A percentile compares a stretch with the other conserved stretches of the same genome.
Evolutionary conservation across 2,888 invertebrate genomes (phyloP).

Genomic region (Cyclophora punctaria): DNA sequence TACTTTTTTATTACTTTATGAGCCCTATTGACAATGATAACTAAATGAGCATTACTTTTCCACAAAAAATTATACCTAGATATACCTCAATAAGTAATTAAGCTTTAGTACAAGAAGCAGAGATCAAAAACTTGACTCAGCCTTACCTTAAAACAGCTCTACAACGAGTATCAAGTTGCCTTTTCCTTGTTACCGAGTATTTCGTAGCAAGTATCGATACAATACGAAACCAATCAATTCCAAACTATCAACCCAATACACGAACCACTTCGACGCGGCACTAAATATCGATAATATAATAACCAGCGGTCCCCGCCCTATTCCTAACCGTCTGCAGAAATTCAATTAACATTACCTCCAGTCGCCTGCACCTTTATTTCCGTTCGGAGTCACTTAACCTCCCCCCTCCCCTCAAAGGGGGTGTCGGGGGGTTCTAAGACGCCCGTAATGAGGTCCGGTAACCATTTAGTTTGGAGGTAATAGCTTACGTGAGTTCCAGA

Average conservation of each 20-base stretch:
- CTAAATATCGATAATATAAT: slow-evolving; percentile 16
- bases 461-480: slow-evolving; percentile 72
- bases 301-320: slow-evolving; percentile 35
- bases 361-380: slow-evolving; percentile 76
- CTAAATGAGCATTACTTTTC: no score
- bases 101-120: no score
- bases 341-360: slow-evolving; percentile 77
- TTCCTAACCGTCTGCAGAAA: slow-evolving; percentile 67
- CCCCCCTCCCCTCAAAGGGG: slow-evolving; percentile 20
- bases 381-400: slow-evolving; percentile 72
- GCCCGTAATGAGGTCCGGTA: slow-evolving; percentile 71
- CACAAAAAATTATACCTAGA: no score
- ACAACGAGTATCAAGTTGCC: no score
- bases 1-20: no score
- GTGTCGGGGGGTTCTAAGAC: slow-evolving; percentile 40
- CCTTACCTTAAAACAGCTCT: no score
- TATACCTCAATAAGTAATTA: no score
- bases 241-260: not conserved
- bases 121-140: no score
- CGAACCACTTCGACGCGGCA: no score
- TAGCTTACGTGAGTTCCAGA: slow-evolving; percentile 60
- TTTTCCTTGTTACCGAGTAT: no score
- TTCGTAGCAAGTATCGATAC: not conserved
- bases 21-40: no score
- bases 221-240: not conserved